Percentiles rank a stretch among this genome's conserved stretches.
Conservation (phyloP, 2,113 vertebrate genomes). For the Xenopus tropicalis region DNA sequence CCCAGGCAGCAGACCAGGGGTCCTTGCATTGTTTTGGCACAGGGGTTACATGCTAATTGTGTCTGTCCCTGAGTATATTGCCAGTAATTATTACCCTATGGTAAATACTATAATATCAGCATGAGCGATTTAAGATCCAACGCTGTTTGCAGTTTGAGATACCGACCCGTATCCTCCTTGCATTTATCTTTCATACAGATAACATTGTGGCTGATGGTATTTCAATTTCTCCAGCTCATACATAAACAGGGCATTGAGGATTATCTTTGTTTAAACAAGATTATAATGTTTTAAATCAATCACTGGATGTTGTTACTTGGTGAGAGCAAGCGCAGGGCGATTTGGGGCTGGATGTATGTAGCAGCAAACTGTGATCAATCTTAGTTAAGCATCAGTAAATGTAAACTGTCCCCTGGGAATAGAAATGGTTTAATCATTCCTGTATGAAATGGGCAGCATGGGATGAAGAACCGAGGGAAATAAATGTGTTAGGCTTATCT, state of each 20-base stretch:
- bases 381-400: background rate
- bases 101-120: background rate
- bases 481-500: too few relatives aligned
- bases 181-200: slow-evolving; percentile 24
- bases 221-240: slow-evolving; percentile 13
- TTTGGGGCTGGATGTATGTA: background rate
- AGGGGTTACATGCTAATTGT: too few relatives aligned
- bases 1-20: too few relatives aligned
- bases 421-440: background rate
- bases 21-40: too few relatives aligned
- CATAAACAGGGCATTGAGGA: slow-evolving; percentile 26
- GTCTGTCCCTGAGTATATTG: too few relatives aligned
- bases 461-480: too few relatives aligned
- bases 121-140: background rate
- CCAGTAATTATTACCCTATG: background rate
- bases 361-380: background rate
- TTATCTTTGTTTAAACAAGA: slow-evolving; percentile 34
- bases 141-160: slow-evolving; percentile 6
- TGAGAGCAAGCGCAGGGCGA: background rate
- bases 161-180: background rate
- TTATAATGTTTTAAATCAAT: slow-evolving; percentile 21
- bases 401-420: background rate
- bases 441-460: background rate
- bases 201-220: slow-evolving; percentile 5
- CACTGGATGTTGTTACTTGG: slow-evolving; percentile 6